Evolutionary conservation across 2,113 vertebrate species (phyloP).

Genomic region (Stigmatopora nigra): DNA sequence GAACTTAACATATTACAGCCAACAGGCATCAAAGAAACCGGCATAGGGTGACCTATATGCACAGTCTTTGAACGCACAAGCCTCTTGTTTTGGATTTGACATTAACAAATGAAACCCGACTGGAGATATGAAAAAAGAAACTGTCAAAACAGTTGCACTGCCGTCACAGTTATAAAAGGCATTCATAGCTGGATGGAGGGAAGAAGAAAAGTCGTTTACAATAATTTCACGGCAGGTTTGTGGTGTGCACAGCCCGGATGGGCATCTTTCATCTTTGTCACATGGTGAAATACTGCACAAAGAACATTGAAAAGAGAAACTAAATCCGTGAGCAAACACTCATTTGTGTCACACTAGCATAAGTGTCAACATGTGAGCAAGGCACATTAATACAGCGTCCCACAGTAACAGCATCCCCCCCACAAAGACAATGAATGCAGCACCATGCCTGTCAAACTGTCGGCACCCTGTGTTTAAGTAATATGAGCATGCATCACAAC

Average conservation of each 20-base stretch:
- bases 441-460: slow-evolving; percentile 40
- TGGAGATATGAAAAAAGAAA: slow-evolving; percentile 7
- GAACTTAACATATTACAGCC: slow-evolving; percentile 43
- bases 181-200: slow-evolving; percentile 9
- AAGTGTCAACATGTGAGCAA: slow-evolving; percentile 30
- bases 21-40: slow-evolving; percentile 28
- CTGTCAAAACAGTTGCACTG: slow-evolving; percentile 3
- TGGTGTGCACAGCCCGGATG: slow-evolving; percentile 15
- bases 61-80: slow-evolving; percentile 21
- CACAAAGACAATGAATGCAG: slow-evolving; percentile 42
- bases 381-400: slow-evolving; percentile 44
- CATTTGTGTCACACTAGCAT: slow-evolving; percentile 44
- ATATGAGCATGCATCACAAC: slow-evolving; percentile 36
- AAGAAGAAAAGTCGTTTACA: slow-evolving; percentile 19
- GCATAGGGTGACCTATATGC: slow-evolving; percentile 18
- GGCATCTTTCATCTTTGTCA: slow-evolving; percentile 34
- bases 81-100: slow-evolving; percentile 18
- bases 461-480: slow-evolving; percentile 41
- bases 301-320: slow-evolving; percentile 34
- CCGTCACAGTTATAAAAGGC: not conserved
- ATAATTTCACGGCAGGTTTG: slow-evolving; percentile 25
- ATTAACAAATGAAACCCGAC: slow-evolving; percentile 32
- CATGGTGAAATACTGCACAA: slow-evolving; percentile 31
- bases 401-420: slow-evolving; percentile 44
- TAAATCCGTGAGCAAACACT: slow-evolving; percentile 44